A percentile compares a stretch with the other conserved stretches of the same genome.
Conservation (phyloP, 1,140 invertebrate species). For the Subanguina moxae region DNA sequence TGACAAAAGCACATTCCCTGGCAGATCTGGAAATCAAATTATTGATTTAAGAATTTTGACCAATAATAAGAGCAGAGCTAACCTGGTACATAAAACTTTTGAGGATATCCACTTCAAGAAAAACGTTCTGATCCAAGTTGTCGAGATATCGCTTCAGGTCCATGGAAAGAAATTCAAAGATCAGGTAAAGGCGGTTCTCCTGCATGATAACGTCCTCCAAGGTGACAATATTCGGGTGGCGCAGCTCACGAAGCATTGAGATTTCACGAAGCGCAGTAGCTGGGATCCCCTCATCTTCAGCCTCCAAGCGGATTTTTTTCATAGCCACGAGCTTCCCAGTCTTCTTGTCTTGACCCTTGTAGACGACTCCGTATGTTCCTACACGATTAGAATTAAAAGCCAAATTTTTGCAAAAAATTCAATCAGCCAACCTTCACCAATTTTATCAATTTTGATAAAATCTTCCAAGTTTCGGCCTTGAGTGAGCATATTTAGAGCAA, state of each 20-base stretch:
- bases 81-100: constrained; percentile 67
- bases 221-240: constrained; percentile 84
- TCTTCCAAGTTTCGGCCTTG: constrained; percentile 61
- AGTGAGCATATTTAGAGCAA: too few species aligned
- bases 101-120: constrained; percentile 30
- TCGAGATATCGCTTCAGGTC: constrained; percentile 97
- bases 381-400: constrained; percentile 49
- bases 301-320: constrained; percentile 89
- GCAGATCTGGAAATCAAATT: constrained; percentile 71
- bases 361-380: constrained; percentile 90
- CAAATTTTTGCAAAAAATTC: background rate
- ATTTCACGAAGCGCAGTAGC: constrained; percentile 91
- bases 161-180: constrained; percentile 97
- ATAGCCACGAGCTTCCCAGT: constrained; percentile 85
- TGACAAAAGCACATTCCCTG: constrained; percentile 93
- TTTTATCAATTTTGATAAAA: constrained; percentile 87
- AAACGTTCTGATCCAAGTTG: constrained; percentile 66
- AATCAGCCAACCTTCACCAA: constrained; percentile 74
- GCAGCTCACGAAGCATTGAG: constrained; percentile 81
- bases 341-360: constrained; percentile 79
- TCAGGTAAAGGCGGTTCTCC: constrained; percentile 71
- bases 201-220: constrained; percentile 83
- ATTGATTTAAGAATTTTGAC: background rate
- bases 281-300: constrained; percentile 86
- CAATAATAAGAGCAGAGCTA: constrained; percentile 60